A percentile compares a stretch with the other conserved stretches of the same genome.
phyloP scores from a whole-genome alignment of 1,140 invertebrate genomes.

The Carposina sasakii region DNA sequence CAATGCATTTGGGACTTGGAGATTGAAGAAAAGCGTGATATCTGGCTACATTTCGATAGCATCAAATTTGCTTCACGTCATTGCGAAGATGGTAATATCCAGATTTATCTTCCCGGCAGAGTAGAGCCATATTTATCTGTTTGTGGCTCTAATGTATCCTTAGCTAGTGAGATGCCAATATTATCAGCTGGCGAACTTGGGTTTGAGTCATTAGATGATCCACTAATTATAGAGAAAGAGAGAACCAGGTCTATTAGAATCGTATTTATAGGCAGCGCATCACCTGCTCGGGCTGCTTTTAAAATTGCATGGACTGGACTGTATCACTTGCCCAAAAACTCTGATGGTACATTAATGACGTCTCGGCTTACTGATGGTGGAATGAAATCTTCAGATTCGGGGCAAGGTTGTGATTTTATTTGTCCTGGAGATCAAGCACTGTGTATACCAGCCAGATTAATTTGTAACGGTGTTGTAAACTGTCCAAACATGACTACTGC shows the following conservation, averaged over 20 bases:
- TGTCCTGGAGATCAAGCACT: constrained; percentile 87
- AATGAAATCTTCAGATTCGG: constrained; percentile 42
- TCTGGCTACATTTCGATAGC: constrained; percentile 90
- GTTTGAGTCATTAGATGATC: constrained; percentile 74
- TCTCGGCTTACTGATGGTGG: constrained; percentile 77
- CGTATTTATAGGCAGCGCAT: constrained; percentile 81
- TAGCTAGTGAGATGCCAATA: constrained; percentile 83
- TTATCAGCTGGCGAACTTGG: constrained; percentile 82
- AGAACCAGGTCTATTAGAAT: constrained; percentile 75
- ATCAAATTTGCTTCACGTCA: constrained; percentile 86
- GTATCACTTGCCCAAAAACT: constrained; percentile 87
- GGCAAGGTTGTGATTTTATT: constrained; percentile 81
- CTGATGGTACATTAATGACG: constrained; percentile 84
- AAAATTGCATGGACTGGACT: constrained; percentile 92
- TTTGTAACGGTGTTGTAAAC: constrained; percentile 91
- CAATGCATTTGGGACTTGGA: constrained; percentile 91
- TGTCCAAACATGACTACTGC: constrained; percentile 79
- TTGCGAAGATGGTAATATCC: constrained; percentile 88
- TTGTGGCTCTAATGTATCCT: constrained; percentile 87
- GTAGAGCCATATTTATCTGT: constrained; percentile 82
- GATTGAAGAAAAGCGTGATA: constrained; percentile 84
- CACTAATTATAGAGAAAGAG: constrained; percentile 70
- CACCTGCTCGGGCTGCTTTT: constrained; percentile 85
- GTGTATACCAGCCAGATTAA: constrained; percentile 85
- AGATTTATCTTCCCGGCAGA: constrained; percentile 82